Conservation (phyloP, 2,888 invertebrate species). For the Mesorhabditis spiculigera region DNA sequence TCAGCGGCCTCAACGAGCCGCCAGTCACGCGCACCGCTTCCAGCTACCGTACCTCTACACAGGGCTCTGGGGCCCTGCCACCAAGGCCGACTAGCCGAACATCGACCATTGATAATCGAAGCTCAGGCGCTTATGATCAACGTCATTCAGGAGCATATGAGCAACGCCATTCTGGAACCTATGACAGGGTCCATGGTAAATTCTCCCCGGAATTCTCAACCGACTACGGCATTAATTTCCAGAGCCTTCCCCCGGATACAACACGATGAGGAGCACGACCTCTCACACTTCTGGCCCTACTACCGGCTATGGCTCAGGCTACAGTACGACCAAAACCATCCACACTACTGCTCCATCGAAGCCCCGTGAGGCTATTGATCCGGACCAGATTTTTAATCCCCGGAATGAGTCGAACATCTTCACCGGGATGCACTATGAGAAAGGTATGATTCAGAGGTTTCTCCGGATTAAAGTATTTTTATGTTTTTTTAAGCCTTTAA, state of each 20-base stretch:
- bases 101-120: neutral
- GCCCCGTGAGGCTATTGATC: neutral
- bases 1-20: neutral
- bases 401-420: neutral
- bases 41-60: neutral
- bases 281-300: neutral
- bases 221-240: neutral
- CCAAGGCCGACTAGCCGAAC: neutral
- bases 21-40: neutral
- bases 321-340: neutral
- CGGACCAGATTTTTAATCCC: neutral
- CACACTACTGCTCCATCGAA: neutral
- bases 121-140: neutral
- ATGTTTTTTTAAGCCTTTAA: neutral
- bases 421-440: constrained; percentile 4
- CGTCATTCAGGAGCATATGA: neutral
- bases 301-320: neutral
- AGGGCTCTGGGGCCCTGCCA: neutral
- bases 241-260: constrained; percentile 1
- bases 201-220: no score
- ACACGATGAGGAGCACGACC: neutral
- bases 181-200: neutral
- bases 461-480: neutral
- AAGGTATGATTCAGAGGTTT: neutral
- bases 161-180: neutral